These are phyloP conservation scores for Drosophila teissieri DNA, from an alignment of 1,140 invertebrate genomes.

Conservation along the genomic window DNA sequence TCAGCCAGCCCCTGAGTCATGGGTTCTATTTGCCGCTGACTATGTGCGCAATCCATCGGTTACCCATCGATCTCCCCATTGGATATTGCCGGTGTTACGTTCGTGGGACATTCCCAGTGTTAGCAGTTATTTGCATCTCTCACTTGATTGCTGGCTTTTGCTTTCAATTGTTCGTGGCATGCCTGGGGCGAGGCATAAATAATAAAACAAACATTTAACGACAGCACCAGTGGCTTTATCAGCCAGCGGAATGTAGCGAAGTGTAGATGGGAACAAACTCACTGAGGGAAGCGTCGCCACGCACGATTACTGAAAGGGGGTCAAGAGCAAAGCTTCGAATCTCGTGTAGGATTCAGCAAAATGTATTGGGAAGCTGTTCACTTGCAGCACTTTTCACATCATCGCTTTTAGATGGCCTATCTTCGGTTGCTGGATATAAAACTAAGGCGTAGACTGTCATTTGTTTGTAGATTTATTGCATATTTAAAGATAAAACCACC, in stretches of 20 bases:
- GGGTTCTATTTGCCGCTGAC: constrained; percentile 17
- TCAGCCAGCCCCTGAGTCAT: constrained; percentile 28
- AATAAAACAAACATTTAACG: constrained; percentile 15
- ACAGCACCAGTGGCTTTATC: constrained; percentile 36
- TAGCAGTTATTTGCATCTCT: constrained; percentile 30
- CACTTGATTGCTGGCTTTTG: constrained; percentile 7
- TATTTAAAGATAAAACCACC: constrained; percentile 18
- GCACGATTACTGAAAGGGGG: constrained; percentile 44
- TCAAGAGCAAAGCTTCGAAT: constrained; percentile 41
- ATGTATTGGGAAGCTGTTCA: not conserved
- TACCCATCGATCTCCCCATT: constrained; percentile 30
- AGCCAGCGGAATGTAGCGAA: constrained; percentile 20
- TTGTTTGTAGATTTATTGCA: constrained; percentile 35
- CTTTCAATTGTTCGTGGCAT: constrained; percentile 21
- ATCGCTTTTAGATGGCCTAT: not conserved
- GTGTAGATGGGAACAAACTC: not conserved
- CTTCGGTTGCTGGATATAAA: not conserved
- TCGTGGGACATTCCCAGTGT: constrained; percentile 41
- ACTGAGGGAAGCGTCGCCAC: constrained; percentile 6
- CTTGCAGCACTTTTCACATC: not conserved
- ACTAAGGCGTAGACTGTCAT: not conserved
- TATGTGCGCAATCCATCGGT: constrained; percentile 25
- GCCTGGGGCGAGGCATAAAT: constrained; percentile 3
- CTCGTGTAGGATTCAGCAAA: not conserved
- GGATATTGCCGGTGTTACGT: constrained; percentile 27